A percentile compares a stretch with the other conserved stretches of the same genome.
Evolutionary conservation across 1,140 invertebrate species (phyloP).

Genomic region (Cydia fagiglandana): DNA sequence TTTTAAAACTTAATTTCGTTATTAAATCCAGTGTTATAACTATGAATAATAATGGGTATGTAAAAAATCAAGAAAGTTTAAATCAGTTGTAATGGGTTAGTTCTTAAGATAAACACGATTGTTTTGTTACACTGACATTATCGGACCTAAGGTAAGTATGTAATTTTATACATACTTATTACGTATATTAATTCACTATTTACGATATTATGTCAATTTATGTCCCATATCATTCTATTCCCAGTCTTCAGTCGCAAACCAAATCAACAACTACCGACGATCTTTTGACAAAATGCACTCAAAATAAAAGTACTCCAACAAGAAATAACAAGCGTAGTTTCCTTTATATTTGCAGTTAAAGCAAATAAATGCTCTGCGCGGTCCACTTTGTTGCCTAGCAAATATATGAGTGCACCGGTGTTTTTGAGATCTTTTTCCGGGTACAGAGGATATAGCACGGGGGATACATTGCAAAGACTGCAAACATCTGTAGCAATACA

Average conservation of each 20-base stretch:
- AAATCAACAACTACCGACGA: not conserved
- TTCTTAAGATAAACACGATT: too few species aligned
- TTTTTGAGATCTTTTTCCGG: not conserved
- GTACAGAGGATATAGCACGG: not conserved
- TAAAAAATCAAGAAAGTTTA: too few species aligned
- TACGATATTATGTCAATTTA: too few species aligned
- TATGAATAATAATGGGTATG: too few species aligned
- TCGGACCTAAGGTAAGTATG: too few species aligned
- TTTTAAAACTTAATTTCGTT: too few species aligned
- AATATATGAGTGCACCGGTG: not conserved
- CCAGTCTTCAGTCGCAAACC: not conserved
- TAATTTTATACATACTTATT: too few species aligned
- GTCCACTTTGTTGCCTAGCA: not conserved
- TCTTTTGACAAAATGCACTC: not conserved
- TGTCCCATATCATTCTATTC: too few species aligned
- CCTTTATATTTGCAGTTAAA: not conserved
- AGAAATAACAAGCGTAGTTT: slow-evolving; percentile 4
- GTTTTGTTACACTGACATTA: too few species aligned
- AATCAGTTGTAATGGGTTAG: too few species aligned
- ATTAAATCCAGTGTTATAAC: too few species aligned
- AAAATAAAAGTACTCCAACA: slow-evolving; percentile 5
- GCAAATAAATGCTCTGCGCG: not conserved
- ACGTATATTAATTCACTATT: too few species aligned
- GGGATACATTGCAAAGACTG: not conserved
- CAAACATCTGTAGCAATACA: not conserved